These are phyloP conservation scores for Dromas ardeola DNA, from an alignment of 2,113 vertebrate genomes.

Conservation along the genomic window DNA sequence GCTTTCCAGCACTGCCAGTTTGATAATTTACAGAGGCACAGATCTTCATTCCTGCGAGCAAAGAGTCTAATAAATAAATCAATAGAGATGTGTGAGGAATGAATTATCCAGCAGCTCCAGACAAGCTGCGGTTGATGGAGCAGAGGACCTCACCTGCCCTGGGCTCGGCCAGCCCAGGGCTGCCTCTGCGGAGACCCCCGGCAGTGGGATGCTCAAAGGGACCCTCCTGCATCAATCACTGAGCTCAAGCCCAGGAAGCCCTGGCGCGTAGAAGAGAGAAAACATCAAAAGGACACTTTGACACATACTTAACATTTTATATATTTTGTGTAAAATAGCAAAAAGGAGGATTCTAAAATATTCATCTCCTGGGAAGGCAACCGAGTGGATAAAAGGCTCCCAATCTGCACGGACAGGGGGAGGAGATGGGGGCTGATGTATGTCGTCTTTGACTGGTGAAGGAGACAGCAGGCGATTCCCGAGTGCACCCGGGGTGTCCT, in stretches of 20 bases:
- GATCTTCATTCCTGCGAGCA: neutral
- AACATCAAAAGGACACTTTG: slow-evolving; percentile 45
- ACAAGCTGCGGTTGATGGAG: neutral
- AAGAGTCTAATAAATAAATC: slow-evolving; percentile 23
- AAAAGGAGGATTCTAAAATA: slow-evolving; percentile 43
- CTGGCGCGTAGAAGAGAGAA: neutral
- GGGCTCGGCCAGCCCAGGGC: neutral
- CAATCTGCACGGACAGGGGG: neutral
- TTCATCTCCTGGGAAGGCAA: slow-evolving; percentile 24
- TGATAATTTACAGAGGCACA: neutral
- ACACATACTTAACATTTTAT: slow-evolving; percentile 41
- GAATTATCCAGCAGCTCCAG: neutral
- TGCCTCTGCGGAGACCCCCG: neutral
- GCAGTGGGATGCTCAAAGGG: neutral
- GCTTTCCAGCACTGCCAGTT: neutral
- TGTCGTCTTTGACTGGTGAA: neutral
- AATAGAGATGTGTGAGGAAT: neutral
- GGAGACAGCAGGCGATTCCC: neutral
- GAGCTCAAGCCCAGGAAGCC: neutral
- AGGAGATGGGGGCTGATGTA: neutral
- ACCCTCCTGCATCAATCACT: neutral
- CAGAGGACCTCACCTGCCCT: neutral
- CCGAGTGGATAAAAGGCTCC: neutral
- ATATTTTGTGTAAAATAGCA: slow-evolving; percentile 21
- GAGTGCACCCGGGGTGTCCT: neutral